Evolutionary conservation across 2,113 vertebrate genomes (phyloP).

Genomic region (Abramis brama): DNA sequence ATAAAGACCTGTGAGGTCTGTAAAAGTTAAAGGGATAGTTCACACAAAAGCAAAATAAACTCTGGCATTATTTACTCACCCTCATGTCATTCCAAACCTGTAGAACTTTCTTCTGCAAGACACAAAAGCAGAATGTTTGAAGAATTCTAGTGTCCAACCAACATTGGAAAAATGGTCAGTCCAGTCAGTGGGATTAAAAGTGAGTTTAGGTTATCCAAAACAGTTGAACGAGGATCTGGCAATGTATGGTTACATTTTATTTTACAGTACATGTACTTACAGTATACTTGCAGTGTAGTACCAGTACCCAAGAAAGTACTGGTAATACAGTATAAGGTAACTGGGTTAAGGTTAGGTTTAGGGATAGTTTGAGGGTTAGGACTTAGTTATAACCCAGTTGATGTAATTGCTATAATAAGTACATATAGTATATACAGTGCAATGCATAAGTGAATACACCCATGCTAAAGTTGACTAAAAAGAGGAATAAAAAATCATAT

Average conservation of each 20-base stretch:
- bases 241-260: not conserved
- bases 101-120: not conserved
- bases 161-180: not conserved
- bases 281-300: too few species aligned
- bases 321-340: too few species aligned
- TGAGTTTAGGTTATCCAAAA: not conserved
- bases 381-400: too few species aligned
- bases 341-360: too few species aligned
- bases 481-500: too few species aligned
- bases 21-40: conserved; percentile 41
- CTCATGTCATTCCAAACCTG: not conserved
- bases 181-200: not conserved
- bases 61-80: not conserved
- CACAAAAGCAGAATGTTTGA: not conserved
- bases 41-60: not conserved
- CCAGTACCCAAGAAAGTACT: too few species aligned
- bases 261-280: too few species aligned
- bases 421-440: too few species aligned
- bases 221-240: not conserved
- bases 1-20: conserved; percentile 20
- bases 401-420: too few species aligned
- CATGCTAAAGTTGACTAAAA: too few species aligned
- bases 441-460: too few species aligned
- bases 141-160: not conserved
- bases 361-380: too few species aligned